Evolutionary conservation across 2,888 invertebrate genomes (phyloP).

Genomic region (Ctena decussata): DNA sequence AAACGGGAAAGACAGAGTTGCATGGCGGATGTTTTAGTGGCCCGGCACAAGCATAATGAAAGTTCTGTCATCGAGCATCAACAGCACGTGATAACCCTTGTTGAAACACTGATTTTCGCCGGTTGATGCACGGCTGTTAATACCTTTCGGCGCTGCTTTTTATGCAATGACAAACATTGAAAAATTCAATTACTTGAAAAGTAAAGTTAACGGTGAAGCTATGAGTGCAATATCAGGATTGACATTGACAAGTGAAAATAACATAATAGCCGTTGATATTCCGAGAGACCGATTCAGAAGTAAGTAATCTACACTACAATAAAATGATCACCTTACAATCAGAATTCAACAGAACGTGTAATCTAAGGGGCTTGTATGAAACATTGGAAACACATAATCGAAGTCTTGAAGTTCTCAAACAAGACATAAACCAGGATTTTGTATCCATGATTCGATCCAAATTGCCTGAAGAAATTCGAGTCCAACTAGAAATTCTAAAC

Average conservation of each 20-base stretch:
- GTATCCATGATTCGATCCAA: slow-evolving; percentile 17
- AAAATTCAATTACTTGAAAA: slow-evolving; percentile 3
- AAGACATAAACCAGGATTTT: slow-evolving; percentile 24
- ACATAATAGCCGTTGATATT: not conserved
- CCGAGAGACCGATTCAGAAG: not conserved
- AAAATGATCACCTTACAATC: not conserved
- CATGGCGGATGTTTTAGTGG: too few species aligned
- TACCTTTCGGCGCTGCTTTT: too few species aligned
- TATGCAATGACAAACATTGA: slow-evolving; percentile 8
- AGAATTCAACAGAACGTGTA: not conserved
- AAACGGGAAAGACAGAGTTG: too few species aligned
- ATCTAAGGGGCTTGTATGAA: not conserved
- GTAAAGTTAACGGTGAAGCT: slow-evolving; percentile 1
- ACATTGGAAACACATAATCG: slow-evolving; percentile 29
- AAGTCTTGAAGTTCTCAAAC: slow-evolving; percentile 26
- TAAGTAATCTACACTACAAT: not conserved
- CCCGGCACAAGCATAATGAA: too few species aligned
- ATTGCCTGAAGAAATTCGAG: not conserved
- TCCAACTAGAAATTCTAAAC: slow-evolving; percentile 19
- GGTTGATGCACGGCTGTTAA: too few species aligned
- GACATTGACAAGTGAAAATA: slow-evolving; percentile 1
- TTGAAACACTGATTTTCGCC: too few species aligned
- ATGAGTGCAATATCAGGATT: not conserved
- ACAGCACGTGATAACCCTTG: too few species aligned
- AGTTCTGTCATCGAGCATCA: too few species aligned